Percentiles rank a stretch among this genome's conserved stretches.
phyloP scores from a whole-genome alignment of 2,888 invertebrate species.

The Carabus problematicus region DNA sequence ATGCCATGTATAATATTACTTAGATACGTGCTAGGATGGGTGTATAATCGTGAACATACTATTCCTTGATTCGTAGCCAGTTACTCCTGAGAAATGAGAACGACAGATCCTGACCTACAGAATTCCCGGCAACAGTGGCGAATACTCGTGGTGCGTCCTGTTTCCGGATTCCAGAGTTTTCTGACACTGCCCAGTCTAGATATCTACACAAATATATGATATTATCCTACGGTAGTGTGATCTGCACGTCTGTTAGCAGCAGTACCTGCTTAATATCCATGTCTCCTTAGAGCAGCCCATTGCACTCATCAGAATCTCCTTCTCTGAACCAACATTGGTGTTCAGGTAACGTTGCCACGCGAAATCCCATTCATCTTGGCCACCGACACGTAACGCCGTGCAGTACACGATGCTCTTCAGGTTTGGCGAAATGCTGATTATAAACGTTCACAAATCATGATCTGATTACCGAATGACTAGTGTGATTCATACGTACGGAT shows the following conservation, averaged over 20 bases:
- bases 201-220: constrained; percentile 57
- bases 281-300: constrained; percentile 84
- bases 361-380: constrained; percentile 88
- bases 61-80: constrained; percentile 74
- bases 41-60: constrained; percentile 65
- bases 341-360: constrained; percentile 80
- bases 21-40: neutral
- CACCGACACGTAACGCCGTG: constrained; percentile 82
- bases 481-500: constrained; percentile 67
- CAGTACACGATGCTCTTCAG: constrained; percentile 86
- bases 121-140: constrained; percentile 75
- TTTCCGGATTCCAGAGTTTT: constrained; percentile 79
- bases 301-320: constrained; percentile 76
- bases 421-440: constrained; percentile 80
- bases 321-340: constrained; percentile 82
- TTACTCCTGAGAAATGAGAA: constrained; percentile 80
- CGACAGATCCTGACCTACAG: constrained; percentile 81
- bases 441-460: neutral
- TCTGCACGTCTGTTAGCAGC: too few relatives aligned
- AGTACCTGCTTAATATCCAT: constrained; percentile 75
- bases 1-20: constrained; percentile 11
- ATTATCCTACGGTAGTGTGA: too few relatives aligned
- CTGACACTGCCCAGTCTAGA: constrained; percentile 74
- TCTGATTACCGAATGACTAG: neutral
- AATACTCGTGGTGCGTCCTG: constrained; percentile 84